A percentile compares a stretch with the other conserved stretches of the same genome.
Evolutionary conservation across 1,140 invertebrate species (phyloP).

Genomic region (Macrostomum lignano): DNA sequence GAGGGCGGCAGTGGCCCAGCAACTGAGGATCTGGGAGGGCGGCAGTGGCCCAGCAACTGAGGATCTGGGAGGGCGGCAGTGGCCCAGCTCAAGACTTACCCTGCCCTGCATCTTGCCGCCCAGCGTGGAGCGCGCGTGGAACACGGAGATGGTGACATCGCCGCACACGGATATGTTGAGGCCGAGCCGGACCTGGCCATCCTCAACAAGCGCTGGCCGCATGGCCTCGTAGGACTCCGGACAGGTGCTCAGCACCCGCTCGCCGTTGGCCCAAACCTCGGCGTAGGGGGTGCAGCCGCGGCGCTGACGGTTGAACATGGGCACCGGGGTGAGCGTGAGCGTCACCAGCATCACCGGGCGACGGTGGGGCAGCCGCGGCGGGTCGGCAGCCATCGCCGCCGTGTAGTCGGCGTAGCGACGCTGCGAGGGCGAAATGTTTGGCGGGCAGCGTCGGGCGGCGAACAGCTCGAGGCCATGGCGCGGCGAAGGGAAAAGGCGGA

Average conservation of each 20-base stretch:
- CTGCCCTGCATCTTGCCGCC: conserved; percentile 45
- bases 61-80: no score
- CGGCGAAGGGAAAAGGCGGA: conserved; percentile 42
- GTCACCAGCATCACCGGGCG: conserved; percentile 45
- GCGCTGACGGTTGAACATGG: conserved; percentile 24
- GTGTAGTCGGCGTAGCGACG: conserved; percentile 58
- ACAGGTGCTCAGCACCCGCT: conserved; percentile 46
- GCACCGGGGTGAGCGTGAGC: conserved; percentile 46
- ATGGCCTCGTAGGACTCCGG: conserved; percentile 68
- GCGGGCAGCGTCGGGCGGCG: conserved; percentile 47
- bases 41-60: no score
- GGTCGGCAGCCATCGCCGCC: conserved; percentile 34
- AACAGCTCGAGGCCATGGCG: conserved; percentile 64
- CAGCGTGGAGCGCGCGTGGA: conserved; percentile 54
- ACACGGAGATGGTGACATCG: conserved; percentile 49
- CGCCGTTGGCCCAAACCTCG: conserved; percentile 61
- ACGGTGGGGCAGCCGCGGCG: conserved; percentile 35
- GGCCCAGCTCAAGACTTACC: conserved; percentile 20
- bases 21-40: no score
- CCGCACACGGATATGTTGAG: conserved; percentile 40
- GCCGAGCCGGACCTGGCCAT: conserved; percentile 17
- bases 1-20: no score
- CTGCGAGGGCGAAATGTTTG: conserved; percentile 50
- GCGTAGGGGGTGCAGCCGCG: conserved; percentile 73
- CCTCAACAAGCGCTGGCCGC: conserved; percentile 17